Evolutionary conservation across 2,888 invertebrate species (phyloP).

Genomic region (Agrotis segetum): DNA sequence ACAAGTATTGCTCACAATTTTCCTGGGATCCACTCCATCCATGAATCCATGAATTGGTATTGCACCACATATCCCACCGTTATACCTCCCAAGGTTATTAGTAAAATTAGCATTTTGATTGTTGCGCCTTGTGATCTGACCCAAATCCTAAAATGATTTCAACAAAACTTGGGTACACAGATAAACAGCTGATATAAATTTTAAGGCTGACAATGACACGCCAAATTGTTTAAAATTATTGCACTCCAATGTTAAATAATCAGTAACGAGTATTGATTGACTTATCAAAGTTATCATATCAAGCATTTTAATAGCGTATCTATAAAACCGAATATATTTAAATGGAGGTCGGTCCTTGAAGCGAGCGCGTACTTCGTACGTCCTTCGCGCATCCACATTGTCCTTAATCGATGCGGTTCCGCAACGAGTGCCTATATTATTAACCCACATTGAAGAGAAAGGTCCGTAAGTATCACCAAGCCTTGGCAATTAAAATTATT

Average conservation of each 20-base stretch:
- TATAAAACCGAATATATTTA: slow-evolving; percentile 14
- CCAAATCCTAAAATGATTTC: slow-evolving; percentile 27
- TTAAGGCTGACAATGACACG: slow-evolving; percentile 8
- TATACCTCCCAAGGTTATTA: slow-evolving; percentile 34
- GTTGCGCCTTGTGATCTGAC: slow-evolving; percentile 1
- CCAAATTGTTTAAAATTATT: slow-evolving; percentile 15
- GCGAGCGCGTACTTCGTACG: slow-evolving; percentile 63
- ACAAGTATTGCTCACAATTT: slow-evolving; percentile 33
- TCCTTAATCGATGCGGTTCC: slow-evolving; percentile 62
- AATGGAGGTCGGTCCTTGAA: slow-evolving; percentile 67
- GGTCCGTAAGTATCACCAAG: slow-evolving; percentile 38
- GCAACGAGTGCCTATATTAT: slow-evolving; percentile 52
- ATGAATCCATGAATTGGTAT: slow-evolving; percentile 7
- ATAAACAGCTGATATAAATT: slow-evolving; percentile 35
- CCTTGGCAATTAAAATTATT: slow-evolving; percentile 53
- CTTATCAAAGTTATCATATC: slow-evolving; percentile 32
- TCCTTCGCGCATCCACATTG: slow-evolving; percentile 72
- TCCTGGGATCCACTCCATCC: slow-evolving; percentile 24
- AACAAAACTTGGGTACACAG: slow-evolving; percentile 8
- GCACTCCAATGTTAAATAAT: slow-evolving; percentile 8
- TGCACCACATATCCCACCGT: slow-evolving; percentile 21
- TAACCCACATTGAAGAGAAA: slow-evolving; percentile 62
- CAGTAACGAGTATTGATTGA: slow-evolving; percentile 27
- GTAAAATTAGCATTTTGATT: slow-evolving; percentile 22
- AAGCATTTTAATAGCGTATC: slow-evolving; percentile 18